A percentile compares a stretch with the other conserved stretches of the same genome.
phyloP scores from a whole-genome alignment of 2,113 vertebrate species.

The Willisornis vidua region DNA sequence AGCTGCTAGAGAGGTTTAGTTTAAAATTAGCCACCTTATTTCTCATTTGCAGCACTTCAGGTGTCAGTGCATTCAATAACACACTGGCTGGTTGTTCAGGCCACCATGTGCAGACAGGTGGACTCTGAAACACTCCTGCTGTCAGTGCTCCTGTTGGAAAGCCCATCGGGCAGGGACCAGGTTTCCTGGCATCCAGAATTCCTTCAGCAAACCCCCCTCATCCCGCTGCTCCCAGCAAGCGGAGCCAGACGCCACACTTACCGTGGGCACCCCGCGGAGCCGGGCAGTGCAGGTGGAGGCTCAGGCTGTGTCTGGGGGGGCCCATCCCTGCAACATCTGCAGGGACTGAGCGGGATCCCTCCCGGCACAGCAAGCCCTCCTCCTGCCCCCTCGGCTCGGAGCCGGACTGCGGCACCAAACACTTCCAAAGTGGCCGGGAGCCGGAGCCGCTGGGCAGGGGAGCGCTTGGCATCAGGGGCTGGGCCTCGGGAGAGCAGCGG shows the following conservation, averaged over 20 bases:
- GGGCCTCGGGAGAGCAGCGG: slow-evolving; percentile 80
- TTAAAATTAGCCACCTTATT: background rate
- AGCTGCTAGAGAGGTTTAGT: background rate
- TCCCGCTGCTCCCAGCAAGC: background rate
- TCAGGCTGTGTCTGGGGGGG: slow-evolving; percentile 66
- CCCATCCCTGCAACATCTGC: slow-evolving; percentile 54
- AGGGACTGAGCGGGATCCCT: slow-evolving; percentile 47
- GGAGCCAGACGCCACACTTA: slow-evolving; percentile 68
- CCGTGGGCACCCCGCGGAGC: slow-evolving; percentile 84
- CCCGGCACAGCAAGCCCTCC: slow-evolving; percentile 67
- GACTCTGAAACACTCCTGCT: background rate
- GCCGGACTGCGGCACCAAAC: slow-evolving; percentile 76
- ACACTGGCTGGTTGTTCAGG: background rate
- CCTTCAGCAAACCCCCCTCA: background rate
- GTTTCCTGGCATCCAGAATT: background rate
- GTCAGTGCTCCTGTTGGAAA: background rate
- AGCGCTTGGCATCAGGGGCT: slow-evolving; percentile 79
- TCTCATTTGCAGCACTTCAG: background rate
- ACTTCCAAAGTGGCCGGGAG: slow-evolving; percentile 84
- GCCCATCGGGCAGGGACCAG: background rate
- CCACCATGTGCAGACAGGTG: background rate
- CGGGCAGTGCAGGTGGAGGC: slow-evolving; percentile 81
- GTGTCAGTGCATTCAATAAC: background rate
- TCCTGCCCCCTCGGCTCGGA: slow-evolving; percentile 77
- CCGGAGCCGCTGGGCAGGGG: slow-evolving; percentile 64